A percentile compares a stretch with the other conserved stretches of the same genome.
phyloP scores from a whole-genome alignment of 2,113 vertebrate genomes.

The Macrotus californicus region DNA sequence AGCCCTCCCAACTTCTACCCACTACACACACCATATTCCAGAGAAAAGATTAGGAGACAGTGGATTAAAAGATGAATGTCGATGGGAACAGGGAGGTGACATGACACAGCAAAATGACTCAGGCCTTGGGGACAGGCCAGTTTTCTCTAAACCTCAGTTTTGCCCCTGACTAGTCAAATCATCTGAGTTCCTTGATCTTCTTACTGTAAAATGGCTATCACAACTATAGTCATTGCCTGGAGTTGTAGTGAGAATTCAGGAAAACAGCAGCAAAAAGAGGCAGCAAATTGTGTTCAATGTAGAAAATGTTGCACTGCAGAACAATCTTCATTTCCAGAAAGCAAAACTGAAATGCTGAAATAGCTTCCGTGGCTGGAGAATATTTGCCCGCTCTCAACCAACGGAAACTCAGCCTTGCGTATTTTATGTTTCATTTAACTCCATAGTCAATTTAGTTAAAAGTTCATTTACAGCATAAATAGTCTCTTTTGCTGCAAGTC shows the following conservation, averaged over 20 bases:
- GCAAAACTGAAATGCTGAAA: background rate
- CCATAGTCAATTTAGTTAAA: slow-evolving; percentile 8
- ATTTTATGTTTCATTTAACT: background rate
- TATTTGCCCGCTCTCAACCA: background rate
- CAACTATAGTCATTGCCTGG: background rate
- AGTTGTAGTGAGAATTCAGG: background rate
- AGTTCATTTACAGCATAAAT: background rate
- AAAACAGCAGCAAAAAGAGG: background rate
- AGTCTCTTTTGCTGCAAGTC: background rate
- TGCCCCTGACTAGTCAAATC: background rate
- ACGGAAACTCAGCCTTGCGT: background rate
- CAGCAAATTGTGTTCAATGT: background rate
- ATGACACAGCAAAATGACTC: background rate
- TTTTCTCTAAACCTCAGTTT: background rate
- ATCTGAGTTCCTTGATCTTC: background rate
- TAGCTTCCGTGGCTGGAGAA: background rate
- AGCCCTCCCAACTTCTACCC: background rate
- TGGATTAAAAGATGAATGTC: background rate
- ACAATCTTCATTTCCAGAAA: background rate
- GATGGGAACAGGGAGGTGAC: background rate
- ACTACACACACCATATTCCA: background rate
- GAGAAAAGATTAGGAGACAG: background rate
- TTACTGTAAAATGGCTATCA: background rate
- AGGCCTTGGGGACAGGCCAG: background rate
- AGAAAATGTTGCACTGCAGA: background rate